These are phyloP conservation scores for Apostichopus parvimensis DNA, from an alignment of 35 echinoderm and acorn worm genomes.

Conservation along the genomic window DNA sequence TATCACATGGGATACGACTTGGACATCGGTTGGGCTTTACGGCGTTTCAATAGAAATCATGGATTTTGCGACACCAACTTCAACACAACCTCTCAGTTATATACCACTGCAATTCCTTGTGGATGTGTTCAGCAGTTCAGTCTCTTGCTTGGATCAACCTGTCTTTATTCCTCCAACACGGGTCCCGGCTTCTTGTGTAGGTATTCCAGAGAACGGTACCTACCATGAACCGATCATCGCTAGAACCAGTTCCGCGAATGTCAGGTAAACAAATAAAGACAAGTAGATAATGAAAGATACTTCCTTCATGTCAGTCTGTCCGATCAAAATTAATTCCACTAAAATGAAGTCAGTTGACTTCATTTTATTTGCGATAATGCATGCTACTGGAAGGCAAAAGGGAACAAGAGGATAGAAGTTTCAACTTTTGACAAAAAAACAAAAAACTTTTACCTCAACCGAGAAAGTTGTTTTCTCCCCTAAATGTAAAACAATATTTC, in stretches of 20 bases:
- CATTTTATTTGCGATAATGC: too few relatives aligned
- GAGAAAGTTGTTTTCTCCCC: too few relatives aligned
- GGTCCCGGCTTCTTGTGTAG: not conserved
- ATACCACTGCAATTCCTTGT: conserved; percentile 24
- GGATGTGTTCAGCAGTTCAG: not conserved
- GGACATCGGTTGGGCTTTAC: not conserved
- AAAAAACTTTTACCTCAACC: too few relatives aligned
- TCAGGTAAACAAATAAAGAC: not conserved
- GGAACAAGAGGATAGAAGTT: too few relatives aligned
- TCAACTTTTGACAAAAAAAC: too few relatives aligned
- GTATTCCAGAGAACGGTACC: not conserved
- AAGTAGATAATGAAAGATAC: too few relatives aligned
- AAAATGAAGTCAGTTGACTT: too few relatives aligned
- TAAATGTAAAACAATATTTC: too few relatives aligned
- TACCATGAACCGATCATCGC: conserved; percentile 3
- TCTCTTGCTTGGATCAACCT: not conserved
- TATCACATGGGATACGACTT: not conserved
- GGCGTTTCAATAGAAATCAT: conserved; percentile 1
- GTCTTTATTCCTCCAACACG: conserved; percentile 19
- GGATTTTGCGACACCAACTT: conserved; percentile 1
- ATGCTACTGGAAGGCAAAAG: too few relatives aligned
- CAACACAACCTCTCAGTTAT: not conserved
- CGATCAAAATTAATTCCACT: too few relatives aligned
- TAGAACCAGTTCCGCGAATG: conserved; percentile 2
- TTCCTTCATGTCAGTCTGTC: too few relatives aligned